Evolutionary conservation across 1,140 invertebrate species (phyloP), one percentile per base, ranked within the genome.

Genomic region (Drosophila albomicans): DNA sequence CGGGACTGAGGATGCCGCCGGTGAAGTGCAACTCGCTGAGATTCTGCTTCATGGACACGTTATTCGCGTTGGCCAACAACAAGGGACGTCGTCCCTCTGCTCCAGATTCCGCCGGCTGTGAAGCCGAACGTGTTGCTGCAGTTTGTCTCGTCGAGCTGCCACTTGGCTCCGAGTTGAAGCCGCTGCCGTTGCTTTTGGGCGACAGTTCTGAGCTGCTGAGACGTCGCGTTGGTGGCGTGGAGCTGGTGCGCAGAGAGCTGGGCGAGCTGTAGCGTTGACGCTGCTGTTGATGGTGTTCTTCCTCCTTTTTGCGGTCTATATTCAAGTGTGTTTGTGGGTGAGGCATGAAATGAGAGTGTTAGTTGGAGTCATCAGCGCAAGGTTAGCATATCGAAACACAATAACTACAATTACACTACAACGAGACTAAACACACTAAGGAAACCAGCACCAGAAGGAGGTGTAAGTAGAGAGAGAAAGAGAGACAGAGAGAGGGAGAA

Each of bases 301-400:
- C 91, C 51, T 86, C 91, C 56, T 92, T 92, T 61, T 91, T 92
- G 62, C 89, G 89, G 67, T 92, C 91, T 92, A 68, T 3, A 41
- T 15, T 25, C 20, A 25, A 25, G 20, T 25, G 20, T 25, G 0
- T 25, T 25, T 25, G 20, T 25, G 20, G 20, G 20, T 25, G 20
- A 25, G 20, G 6, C 35, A 10, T 38, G 35, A 2, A 38, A 32
- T 32, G 35, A 8, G 35, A 10, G 35, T 38, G 35, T 75, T 75
- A 75, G 73, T 71, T 75, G 51, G 57, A 63, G 5, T 68, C 13
- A 13, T 28, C n/a, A 72, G 32, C 8, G 6, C 6, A n/a, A 8
- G 15, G 15, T 54, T 56, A 69, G 35, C 35, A 56, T 30, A 5
- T 11, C 7, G 7, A 32, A 54, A 13, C 1, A 43, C 41, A 32